Percentiles rank a stretch among this genome's conserved stretches.
Conservation (phyloP, 2,113 vertebrate genomes). For the Hassar affinis region DNA sequence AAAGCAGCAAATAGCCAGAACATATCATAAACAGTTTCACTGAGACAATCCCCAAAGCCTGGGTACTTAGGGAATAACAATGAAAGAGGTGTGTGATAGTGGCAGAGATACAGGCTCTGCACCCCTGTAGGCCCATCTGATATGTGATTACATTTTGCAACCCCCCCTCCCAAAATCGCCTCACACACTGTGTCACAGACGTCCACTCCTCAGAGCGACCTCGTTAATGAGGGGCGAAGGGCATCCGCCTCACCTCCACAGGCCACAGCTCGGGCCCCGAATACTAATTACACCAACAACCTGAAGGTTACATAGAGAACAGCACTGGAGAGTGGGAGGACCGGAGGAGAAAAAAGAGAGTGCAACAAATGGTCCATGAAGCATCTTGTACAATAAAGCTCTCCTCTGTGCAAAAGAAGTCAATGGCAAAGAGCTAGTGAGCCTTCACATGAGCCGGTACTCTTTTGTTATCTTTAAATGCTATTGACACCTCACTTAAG, state of each 20-base stretch:
- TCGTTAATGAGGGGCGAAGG: slow-evolving; percentile 61
- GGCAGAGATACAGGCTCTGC: slow-evolving; percentile 34
- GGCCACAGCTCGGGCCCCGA: slow-evolving; percentile 53
- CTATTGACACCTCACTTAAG: slow-evolving; percentile 55
- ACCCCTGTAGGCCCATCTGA: slow-evolving; percentile 44
- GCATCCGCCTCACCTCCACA: slow-evolving; percentile 49
- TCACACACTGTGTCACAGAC: slow-evolving; percentile 52
- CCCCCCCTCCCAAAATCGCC: slow-evolving; percentile 6
- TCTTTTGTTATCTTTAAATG: slow-evolving; percentile 54
- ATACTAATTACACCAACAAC: slow-evolving; percentile 58
- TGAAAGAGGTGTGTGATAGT: slow-evolving; percentile 32
- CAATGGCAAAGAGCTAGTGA: slow-evolving; percentile 42
- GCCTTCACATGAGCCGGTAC: slow-evolving; percentile 27
- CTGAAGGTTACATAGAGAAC: slow-evolving; percentile 53
- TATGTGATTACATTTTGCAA: slow-evolving; percentile 53
- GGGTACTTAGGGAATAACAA: slow-evolving; percentile 45
- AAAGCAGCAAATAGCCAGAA: slow-evolving; percentile 33
- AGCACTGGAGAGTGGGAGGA: slow-evolving; percentile 17
- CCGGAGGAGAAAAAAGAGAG: not conserved
- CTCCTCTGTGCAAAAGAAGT: slow-evolving; percentile 43
- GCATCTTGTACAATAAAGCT: slow-evolving; percentile 43
- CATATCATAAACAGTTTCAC: slow-evolving; percentile 44
- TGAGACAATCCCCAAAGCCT: slow-evolving; percentile 42
- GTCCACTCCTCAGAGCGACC: slow-evolving; percentile 57
- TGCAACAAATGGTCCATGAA: slow-evolving; percentile 47